These are phyloP conservation scores for Megaceryle alcyon DNA, from an alignment of 2,797 vertebrate genomes.

Conservation along the genomic window DNA sequence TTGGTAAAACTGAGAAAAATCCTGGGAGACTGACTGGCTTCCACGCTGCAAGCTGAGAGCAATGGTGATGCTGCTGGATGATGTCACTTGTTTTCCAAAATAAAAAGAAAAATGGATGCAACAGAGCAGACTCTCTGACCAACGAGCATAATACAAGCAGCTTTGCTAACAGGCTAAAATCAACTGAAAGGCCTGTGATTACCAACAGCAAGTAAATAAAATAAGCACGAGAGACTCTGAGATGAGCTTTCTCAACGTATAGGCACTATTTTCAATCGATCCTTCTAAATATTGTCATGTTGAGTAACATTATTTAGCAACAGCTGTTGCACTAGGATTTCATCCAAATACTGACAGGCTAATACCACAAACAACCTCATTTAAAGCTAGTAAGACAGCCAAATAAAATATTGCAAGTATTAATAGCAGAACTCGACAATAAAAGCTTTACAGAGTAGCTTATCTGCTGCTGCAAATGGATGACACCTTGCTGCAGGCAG, in stretches of 20 bases:
- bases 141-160: background rate
- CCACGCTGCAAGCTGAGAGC: background rate
- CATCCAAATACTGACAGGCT: background rate
- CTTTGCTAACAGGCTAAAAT: background rate
- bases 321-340: conserved; percentile 7
- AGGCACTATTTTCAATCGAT: background rate
- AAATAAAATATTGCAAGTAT: background rate
- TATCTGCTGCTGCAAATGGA: background rate
- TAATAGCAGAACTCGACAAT: background rate
- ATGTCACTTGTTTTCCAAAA: background rate
- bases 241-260: background rate
- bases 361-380: background rate
- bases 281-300: background rate
- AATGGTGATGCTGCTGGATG: background rate
- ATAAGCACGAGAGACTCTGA: background rate
- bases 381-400: background rate
- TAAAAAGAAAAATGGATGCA: background rate
- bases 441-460: background rate
- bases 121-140: background rate
- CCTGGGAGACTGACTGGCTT: background rate
- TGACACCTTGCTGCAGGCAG: background rate
- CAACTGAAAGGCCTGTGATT: background rate
- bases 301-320: conserved; percentile 22
- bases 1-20: background rate
- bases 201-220: background rate